These are phyloP conservation scores for Mormyrops attenuatus DNA, from an alignment of 2,797 vertebrate species.

Conservation along the genomic window DNA sequence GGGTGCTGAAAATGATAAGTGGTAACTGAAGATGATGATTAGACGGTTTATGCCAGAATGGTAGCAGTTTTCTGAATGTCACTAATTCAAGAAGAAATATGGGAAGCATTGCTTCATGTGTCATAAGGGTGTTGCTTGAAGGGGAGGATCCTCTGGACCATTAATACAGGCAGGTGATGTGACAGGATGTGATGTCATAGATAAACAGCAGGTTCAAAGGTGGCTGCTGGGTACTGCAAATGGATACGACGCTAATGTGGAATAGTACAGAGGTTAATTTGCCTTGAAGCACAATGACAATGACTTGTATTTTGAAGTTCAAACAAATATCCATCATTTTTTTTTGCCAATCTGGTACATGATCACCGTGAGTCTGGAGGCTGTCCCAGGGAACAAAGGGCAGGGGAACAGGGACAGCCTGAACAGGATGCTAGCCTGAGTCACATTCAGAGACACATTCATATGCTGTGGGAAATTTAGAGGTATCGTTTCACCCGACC, in stretches of 20 bases:
- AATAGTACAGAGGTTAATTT: neutral
- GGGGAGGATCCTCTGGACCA: neutral
- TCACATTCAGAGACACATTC: neutral
- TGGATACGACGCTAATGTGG: neutral
- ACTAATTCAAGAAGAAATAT: neutral
- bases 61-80: neutral
- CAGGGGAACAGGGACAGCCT: neutral
- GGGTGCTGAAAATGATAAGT: neutral
- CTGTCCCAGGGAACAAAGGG: neutral
- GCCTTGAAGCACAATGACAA: neutral
- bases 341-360: neutral
- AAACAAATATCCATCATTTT: neutral
- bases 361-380: neutral
- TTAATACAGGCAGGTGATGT: neutral
- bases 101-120: neutral
- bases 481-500: neutral
- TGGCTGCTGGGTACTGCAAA: neutral
- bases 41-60: neutral
- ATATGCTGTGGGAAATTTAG: neutral
- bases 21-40: neutral
- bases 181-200: neutral
- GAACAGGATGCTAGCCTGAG: neutral
- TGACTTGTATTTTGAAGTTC: neutral
- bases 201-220: neutral
- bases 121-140: neutral